A percentile compares a stretch with the other conserved stretches of the same genome.
Conservation (phyloP, 2,888 invertebrate genomes). For the Phymatocera aterrima region DNA sequence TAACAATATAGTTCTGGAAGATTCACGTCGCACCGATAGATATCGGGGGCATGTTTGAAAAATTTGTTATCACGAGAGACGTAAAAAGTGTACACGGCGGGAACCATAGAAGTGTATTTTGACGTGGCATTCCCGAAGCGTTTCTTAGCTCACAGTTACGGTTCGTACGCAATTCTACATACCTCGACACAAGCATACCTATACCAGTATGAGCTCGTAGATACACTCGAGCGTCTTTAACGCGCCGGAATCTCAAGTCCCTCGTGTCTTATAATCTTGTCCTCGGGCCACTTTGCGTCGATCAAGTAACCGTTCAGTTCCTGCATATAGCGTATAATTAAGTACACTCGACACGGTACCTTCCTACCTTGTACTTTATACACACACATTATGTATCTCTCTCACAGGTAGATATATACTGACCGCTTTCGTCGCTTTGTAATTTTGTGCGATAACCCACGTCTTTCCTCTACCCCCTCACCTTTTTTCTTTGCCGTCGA, state of each 20-base stretch:
- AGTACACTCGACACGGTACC: conserved; percentile 20
- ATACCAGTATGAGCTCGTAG: not conserved
- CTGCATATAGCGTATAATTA: conserved; percentile 18
- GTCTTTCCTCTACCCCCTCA: not conserved
- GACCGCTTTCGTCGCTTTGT: not conserved
- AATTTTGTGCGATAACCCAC: not conserved
- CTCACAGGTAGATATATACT: too few species aligned
- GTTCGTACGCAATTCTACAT: too few species aligned
- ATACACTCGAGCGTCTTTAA: not conserved
- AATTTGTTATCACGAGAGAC: not conserved
- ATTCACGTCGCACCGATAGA: not conserved
- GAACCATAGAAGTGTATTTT: conserved; percentile 12
- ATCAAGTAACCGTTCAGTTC: conserved; percentile 23
- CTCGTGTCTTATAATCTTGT: conserved; percentile 22
- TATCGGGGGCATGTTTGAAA: not conserved
- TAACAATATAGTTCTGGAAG: not conserved
- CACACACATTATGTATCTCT: not conserved
- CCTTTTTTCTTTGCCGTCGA: not conserved
- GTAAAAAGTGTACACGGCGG: not conserved
- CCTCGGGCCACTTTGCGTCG: conserved; percentile 16
- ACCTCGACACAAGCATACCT: too few species aligned
- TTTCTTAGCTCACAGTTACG: not conserved
- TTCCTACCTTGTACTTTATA: not conserved
- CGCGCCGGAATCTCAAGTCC: conserved; percentile 17
- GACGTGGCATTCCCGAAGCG: not conserved